A percentile compares a stretch with the other conserved stretches of the same genome.
These are phyloP conservation scores for Thereva nobilitata DNA, from an alignment of 2,888 invertebrate species.

Conservation along the genomic window DNA sequence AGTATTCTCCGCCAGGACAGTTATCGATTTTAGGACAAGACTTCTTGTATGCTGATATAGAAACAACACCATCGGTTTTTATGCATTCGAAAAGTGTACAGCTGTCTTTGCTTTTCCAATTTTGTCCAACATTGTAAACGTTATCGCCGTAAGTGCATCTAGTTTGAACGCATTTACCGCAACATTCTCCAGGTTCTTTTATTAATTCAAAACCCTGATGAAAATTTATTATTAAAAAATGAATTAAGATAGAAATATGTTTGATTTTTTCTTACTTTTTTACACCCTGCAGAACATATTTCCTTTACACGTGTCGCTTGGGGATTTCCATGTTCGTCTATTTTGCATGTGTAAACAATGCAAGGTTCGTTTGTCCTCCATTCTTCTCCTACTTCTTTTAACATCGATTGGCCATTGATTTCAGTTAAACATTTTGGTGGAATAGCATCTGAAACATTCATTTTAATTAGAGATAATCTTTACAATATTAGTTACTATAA, in stretches of 20 bases:
- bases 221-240: neutral
- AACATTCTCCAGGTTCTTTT: conserved; percentile 50
- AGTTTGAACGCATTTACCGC: conserved; percentile 54
- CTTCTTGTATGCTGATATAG: conserved; percentile 53
- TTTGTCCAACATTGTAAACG: conserved; percentile 52
- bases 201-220: conserved; percentile 53
- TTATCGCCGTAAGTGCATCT: conserved; percentile 52
- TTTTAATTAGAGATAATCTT: neutral
- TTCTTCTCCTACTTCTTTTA: conserved; percentile 50
- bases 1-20: conserved; percentile 50
- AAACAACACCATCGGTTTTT: conserved; percentile 47
- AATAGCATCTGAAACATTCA: conserved; percentile 35
- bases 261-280: conserved; percentile 47
- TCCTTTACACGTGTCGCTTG: conserved; percentile 46
- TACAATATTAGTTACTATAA: neutral
- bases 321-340: conserved; percentile 45
- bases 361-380: conserved; percentile 54
- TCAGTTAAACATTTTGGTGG: conserved; percentile 50
- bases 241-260: neutral
- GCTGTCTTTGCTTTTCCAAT: conserved; percentile 53
- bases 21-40: conserved; percentile 50
- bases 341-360: conserved; percentile 50
- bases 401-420: conserved; percentile 41
- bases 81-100: conserved; percentile 55
- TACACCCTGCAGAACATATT: conserved; percentile 52